Conservation (phyloP, 2,113 vertebrate genomes). For the Riparia riparia region DNA sequence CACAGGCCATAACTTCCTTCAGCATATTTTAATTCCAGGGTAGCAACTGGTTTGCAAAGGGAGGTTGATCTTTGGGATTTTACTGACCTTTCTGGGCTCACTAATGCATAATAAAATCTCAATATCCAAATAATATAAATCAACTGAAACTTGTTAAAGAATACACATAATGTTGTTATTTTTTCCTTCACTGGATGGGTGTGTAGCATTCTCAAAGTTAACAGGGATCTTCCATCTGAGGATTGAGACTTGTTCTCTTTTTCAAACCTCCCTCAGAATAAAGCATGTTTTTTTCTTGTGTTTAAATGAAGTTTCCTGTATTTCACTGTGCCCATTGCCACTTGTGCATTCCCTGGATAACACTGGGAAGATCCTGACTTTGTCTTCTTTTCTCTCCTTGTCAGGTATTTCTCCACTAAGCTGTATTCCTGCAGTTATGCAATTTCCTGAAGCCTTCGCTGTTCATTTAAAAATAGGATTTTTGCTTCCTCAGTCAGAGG, state of each 20-base stretch:
- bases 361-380: neutral
- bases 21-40: neutral
- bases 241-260: neutral
- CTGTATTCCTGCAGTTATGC: neutral
- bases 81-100: neutral
- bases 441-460: neutral
- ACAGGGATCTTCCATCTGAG: neutral
- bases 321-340: neutral
- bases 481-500: neutral
- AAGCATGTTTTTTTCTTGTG: neutral
- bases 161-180: neutral
- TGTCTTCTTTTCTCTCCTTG: neutral
- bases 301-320: neutral
- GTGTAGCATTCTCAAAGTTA: neutral
- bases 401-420: neutral
- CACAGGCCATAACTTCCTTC: neutral
- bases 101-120: neutral
- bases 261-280: neutral
- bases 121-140: neutral
- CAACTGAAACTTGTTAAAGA: neutral
- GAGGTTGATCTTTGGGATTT: neutral
- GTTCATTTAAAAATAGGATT: neutral
- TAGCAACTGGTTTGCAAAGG: neutral
- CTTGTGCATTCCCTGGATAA: neutral
- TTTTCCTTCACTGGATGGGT: neutral